Evolutionary conservation across 35 echinoderm and acorn worm species (phyloP).

Genomic region (Holothuria glaberrima): DNA sequence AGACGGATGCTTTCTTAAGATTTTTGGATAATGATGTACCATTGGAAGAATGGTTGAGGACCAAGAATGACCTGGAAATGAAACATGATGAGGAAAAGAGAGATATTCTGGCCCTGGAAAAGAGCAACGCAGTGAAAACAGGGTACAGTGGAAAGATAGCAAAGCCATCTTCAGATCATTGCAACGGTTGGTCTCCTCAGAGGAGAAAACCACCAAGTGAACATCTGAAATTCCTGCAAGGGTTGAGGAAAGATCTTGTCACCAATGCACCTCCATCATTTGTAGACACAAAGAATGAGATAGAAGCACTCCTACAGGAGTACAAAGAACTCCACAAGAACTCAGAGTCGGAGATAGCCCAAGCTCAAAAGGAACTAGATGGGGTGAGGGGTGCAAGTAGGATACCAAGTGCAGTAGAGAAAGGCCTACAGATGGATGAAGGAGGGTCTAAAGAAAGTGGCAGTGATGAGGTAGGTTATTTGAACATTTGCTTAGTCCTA

Average conservation of each 20-base stretch:
- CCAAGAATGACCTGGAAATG: constrained; percentile 18
- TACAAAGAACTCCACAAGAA: constrained; percentile 53
- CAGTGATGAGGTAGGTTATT: constrained; percentile 25
- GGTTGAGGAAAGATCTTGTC: constrained; percentile 64
- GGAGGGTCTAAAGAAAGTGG: not conserved
- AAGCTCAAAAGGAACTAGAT: constrained; percentile 63
- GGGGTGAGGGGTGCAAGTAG: not conserved
- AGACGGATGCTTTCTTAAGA: constrained; percentile 90
- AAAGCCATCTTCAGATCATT: not conserved
- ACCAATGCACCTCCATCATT: constrained; percentile 25
- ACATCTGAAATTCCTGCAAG: constrained; percentile 68
- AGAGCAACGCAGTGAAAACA: not conserved
- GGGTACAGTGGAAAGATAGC: not conserved
- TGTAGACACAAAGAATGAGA: constrained; percentile 45
- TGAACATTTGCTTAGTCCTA: no score
- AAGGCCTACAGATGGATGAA: no score
- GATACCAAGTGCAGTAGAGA: no score
- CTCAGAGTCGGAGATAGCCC: constrained; percentile 79
- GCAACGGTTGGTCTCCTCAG: not conserved
- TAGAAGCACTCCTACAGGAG: constrained; percentile 68
- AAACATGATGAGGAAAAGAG: constrained; percentile 21
- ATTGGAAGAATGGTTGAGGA: constrained; percentile 69
- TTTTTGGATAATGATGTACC: constrained; percentile 84
- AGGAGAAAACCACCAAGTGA: constrained; percentile 59
- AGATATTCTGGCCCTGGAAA: constrained; percentile 30